These are phyloP conservation scores for Neogobius melanostomus DNA, from an alignment of 2,113 vertebrate species.

Conservation along the genomic window DNA sequence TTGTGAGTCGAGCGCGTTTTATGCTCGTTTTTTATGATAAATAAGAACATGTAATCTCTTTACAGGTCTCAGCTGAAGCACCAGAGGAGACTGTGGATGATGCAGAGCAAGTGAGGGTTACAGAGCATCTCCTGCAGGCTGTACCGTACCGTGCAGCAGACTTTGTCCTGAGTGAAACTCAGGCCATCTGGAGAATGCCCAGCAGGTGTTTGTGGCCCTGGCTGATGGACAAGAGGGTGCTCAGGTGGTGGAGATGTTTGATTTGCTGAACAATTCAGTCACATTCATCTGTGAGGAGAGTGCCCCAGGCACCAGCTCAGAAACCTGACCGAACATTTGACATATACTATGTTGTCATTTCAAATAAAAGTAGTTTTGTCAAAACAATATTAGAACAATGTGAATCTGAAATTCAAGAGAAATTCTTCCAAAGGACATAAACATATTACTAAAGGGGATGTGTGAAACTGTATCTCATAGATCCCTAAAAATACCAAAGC, in stretches of 20 bases:
- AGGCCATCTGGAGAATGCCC: constrained; percentile 71
- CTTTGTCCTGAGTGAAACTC: constrained; percentile 67
- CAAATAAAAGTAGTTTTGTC: too few species aligned
- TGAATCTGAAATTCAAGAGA: too few species aligned
- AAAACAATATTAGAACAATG: too few species aligned
- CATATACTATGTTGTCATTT: background rate
- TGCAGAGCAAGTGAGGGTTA: constrained; percentile 38
- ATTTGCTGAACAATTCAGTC: constrained; percentile 82
- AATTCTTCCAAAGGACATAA: too few species aligned
- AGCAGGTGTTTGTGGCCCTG: constrained; percentile 81
- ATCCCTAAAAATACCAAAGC: too few species aligned
- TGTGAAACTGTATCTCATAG: too few species aligned
- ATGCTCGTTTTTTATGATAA: background rate
- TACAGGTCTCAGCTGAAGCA: constrained; percentile 18
- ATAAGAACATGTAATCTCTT: background rate
- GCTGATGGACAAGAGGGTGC: constrained; percentile 64
- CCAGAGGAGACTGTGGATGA: constrained; percentile 47
- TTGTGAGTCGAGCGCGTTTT: too few species aligned
- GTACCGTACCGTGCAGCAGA: background rate
- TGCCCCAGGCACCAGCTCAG: constrained; percentile 17
- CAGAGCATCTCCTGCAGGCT: background rate
- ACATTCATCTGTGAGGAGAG: constrained; percentile 83
- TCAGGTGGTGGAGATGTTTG: constrained; percentile 83
- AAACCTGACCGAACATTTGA: background rate
- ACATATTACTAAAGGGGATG: too few species aligned